Base-by-base conservation (phyloP, 2,888 invertebrate species). In the Drosophila quasianomalipes region DNA sequence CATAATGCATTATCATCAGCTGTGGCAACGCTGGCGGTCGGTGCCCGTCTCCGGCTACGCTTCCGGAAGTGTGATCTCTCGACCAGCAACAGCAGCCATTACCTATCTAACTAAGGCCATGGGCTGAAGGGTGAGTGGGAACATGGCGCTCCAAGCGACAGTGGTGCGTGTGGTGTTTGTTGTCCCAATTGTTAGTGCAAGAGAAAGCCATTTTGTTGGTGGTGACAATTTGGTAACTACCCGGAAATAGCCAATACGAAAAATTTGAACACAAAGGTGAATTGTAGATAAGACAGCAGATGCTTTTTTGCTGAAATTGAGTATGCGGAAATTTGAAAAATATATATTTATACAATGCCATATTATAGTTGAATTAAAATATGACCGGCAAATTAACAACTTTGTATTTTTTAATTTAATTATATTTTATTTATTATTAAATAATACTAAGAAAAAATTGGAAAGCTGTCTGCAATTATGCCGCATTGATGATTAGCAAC, bases 1-100 rank as follows among this genome's bases (percentile, higher is more conserved):
- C 75, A 87, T 86, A 76, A 89, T 87, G 85, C 87, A 86, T 89
- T 80, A 89, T 84, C 89, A 89, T 86, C 78, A 74, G 70, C 57
- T 37, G 53, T 62, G 58, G 52, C 86, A 59, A 86, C 81, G 72
- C 71, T 69, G 84, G 87, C 84, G 89, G 86, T 86, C 84, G 86
- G 71, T 81, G 70, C 31, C 61, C 57, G 37, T 9, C 72, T 41
- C 30, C 28, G 26, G 16, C 68, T 72, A 19, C 33, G 31, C 47
- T 52, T 60, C 79, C 80, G 76, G 76, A 79, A 76, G 70, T 84
- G 82, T 75, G 51, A 74, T 62, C 82, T 80, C 65, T 22, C 63
- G 75, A 70, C 57, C 82, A 57, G 65, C 58, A 41, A 37, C 44
- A 66, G 64, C 76, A 64, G 71, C 79, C 76, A 79, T 82, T 58